Base-by-base conservation (phyloP, 2,797 vertebrate genomes). In the Thalassophryne amazonica region DNA sequence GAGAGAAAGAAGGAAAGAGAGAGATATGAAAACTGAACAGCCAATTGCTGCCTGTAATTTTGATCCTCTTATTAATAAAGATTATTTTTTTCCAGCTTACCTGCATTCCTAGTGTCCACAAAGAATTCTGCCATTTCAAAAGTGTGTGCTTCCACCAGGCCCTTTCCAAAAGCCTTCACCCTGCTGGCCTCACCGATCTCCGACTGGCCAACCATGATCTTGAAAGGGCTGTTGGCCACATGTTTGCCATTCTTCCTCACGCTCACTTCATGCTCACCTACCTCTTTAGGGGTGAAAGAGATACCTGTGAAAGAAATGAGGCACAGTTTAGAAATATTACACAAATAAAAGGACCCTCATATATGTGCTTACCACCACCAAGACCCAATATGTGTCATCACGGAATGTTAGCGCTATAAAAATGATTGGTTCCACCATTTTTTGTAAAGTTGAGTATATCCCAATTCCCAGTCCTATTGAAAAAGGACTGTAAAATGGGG, bases 181-280 rank as follows among this genome's bases (percentile, higher is more conserved):
- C 92, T 90, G 76, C 94, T 95, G 27, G 97, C 96, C 0, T 99
- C 95, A 0, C 95, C 96, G 0, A 99, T 98, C 89, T 99, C 97
- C 0, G 97, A 98, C 3, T 93, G 93, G 4, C 97, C 96, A 16
- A 99, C 96, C 83, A 97, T 91, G 76, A 99, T 98, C 88, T 98
- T 98, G 83, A 99, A 98, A 69, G 97, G 97, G 75, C 97, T 99
- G 91, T 99, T 99, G 70, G 93, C 94, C 42, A 99, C 96, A 0
- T 98, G 96, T 47, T 92, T 81, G 27, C 93, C 92, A 0, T 84
- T 93, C 83, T 98, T 99, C 69, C 91, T 91, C 48, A 99, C 96
- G 0, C 95, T 98, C 30, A 99, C 97, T 83, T 97, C 94, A 0
- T 99, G 97, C 64, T 99, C 97, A 0, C 97, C 97, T 0, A 98